Evolutionary conservation across 2,888 invertebrate species (phyloP), one percentile per base, ranked within the genome.

Genomic region (Chromoteleia sp.): DNA sequence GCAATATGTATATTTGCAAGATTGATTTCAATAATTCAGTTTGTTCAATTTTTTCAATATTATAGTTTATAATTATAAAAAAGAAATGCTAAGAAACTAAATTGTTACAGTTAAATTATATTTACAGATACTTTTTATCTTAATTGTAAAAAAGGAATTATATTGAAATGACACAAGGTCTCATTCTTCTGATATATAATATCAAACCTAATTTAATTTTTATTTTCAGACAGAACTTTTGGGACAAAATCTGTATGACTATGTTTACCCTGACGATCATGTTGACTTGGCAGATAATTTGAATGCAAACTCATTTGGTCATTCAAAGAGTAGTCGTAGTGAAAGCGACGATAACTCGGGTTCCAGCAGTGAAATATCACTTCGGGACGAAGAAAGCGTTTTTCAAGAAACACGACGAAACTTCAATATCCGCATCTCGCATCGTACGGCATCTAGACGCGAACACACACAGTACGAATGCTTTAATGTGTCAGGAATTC

Each of bases 211-310:
- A n/a, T n/a, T n/a, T n/a, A n/a, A n/a, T n/a, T 78, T 82, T 75
- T 19, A 58, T 61, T 93, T 93, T 17, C 93, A 97, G 95, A 94
- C 96, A 87, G 97, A 98, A 90, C 93, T 98, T 85, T 94, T 97
- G 90, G 96, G 96, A 12, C 95, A 96, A 92, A 96, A 95, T 86
- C 91, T 98, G 91, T 95, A 95, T 92, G 95, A 96, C 88, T 96
- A 97, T 91, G 94, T 97, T 43, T 96, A 96, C 92, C 93, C 94
- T n/a, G 94, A 95, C 88, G 95, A 98, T 92, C 96, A 96, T 85
- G 95, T 95, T 50, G 94, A 94, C 85, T 92, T 98, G 63, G 93
- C 93, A 58, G 93, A 94, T 58, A 95, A 95, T 85, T 92, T 97
- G 30, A 91, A 86, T 19, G 91, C 92, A 0, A 92, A n/a, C 21